phyloP scores from a whole-genome alignment of 2,888 invertebrate species.

The Encarsia formosa region DNA sequence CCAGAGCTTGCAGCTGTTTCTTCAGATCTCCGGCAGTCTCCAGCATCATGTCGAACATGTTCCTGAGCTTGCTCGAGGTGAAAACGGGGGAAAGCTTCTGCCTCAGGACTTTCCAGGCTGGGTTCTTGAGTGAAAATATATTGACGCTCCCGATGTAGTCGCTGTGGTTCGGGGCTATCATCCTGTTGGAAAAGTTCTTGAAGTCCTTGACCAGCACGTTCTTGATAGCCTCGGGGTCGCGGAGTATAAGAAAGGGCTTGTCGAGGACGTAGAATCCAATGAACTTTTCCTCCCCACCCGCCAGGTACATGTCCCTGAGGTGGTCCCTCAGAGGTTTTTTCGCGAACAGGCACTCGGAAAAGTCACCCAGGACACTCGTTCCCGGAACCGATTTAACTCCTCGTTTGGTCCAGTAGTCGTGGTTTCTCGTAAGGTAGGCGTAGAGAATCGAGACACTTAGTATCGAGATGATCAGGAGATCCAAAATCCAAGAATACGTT shows the following conservation, averaged over 20 bases:
- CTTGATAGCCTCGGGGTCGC: conserved; percentile 52
- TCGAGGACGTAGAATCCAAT: conserved; percentile 49
- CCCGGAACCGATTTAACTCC: conserved; percentile 25
- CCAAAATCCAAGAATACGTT: too few species aligned
- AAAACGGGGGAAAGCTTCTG: conserved; percentile 52
- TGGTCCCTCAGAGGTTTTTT: conserved; percentile 40
- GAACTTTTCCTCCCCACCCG: conserved; percentile 40
- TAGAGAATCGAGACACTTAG: too few species aligned
- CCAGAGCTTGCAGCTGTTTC: conserved; percentile 27
- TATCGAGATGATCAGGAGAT: too few species aligned
- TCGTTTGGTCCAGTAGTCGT: conserved; percentile 23
- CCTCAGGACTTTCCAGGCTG: conserved; percentile 51
- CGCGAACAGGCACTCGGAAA: conserved; percentile 41
- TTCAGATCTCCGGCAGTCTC: conserved; percentile 34
- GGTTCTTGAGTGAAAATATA: conserved; percentile 51
- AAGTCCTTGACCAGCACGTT: conserved; percentile 53
- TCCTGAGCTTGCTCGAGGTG: conserved; percentile 43
- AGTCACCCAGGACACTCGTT: conserved; percentile 50
- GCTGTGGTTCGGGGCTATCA: conserved; percentile 37
- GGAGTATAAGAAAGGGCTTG: conserved; percentile 49
- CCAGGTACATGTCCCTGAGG: conserved; percentile 46
- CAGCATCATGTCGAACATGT: conserved; percentile 39
- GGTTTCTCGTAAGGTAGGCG: too few species aligned
- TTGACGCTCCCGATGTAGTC: conserved; percentile 50
- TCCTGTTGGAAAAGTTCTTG: conserved; percentile 49